Percentiles rank a stretch among this genome's conserved stretches.
phyloP scores from a whole-genome alignment of 2,797 vertebrate genomes.

The Fratercula arctica region DNA sequence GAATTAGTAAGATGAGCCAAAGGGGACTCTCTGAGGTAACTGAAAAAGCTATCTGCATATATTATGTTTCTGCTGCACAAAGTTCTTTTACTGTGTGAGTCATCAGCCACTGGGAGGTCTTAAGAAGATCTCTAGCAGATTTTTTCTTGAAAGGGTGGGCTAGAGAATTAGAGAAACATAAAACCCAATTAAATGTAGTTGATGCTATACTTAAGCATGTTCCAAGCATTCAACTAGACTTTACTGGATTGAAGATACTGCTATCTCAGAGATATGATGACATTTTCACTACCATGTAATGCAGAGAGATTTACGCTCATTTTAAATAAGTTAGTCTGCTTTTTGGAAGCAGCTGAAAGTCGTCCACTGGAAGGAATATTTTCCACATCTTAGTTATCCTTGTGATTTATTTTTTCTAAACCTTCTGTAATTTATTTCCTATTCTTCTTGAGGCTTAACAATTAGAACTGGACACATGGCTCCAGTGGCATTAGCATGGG shows the following conservation, averaged over 20 bases:
- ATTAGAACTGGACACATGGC: neutral
- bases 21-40: neutral
- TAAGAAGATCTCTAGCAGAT: neutral
- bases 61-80: neutral
- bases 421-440: neutral
- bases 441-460: neutral
- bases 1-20: conserved; percentile 7
- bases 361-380: neutral
- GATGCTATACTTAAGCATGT: neutral
- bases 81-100: conserved; percentile 29
- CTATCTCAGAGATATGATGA: neutral
- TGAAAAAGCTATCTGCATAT: conserved; percentile 5
- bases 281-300: neutral
- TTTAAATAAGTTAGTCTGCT: neutral
- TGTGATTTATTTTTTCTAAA: neutral
- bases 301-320: neutral
- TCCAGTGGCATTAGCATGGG: neutral
- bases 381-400: neutral
- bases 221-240: neutral
- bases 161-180: conserved; percentile 28
- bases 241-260: neutral
- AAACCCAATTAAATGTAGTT: conserved; percentile 38
- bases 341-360: neutral
- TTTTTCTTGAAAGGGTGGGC: neutral
- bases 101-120: conserved; percentile 14